A percentile compares a stretch with the other conserved stretches of the same genome.
phyloP scores from a whole-genome alignment of 2,888 invertebrate species.

The Torymus aiolomorphi region DNA sequence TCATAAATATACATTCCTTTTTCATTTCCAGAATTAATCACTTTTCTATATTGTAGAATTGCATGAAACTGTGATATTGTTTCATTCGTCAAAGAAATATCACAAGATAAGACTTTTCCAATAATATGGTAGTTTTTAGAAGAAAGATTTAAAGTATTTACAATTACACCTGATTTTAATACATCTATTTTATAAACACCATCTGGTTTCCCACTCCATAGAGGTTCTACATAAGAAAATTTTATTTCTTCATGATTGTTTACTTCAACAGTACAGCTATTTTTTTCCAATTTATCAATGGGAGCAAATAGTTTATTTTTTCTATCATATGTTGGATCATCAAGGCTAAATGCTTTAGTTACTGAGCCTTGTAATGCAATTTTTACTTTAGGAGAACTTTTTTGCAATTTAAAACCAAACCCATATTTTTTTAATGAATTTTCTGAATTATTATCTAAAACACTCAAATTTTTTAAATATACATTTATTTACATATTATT shows the following conservation, averaged over 20 bases:
- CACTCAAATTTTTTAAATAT: no score
- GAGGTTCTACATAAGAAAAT: conserved; percentile 86
- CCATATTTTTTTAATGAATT: conserved; percentile 65
- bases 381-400: conserved; percentile 60
- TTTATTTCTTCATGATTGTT: conserved; percentile 74
- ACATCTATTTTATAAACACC: conserved; percentile 87
- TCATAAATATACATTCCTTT: conserved; percentile 95
- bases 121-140: conserved; percentile 85
- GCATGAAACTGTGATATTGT: conserved; percentile 95
- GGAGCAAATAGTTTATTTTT: background rate
- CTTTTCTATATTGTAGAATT: conserved; percentile 89
- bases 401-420: conserved; percentile 65
- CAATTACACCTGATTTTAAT: conserved; percentile 89
- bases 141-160: conserved; percentile 84
- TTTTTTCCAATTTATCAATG: background rate
- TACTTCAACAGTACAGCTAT: conserved; percentile 31
- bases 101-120: conserved; percentile 88
- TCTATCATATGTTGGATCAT: background rate
- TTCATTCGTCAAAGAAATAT: conserved; percentile 92
- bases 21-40: conserved; percentile 76
- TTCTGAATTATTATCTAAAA: conserved; percentile 15
- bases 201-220: conserved; percentile 86
- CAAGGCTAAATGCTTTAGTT: conserved; percentile 27
- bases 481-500: no score
- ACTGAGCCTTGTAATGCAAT: conserved; percentile 19